Base-by-base conservation (phyloP, 2,797 vertebrate genomes). In the Fundulus diaphanus region DNA sequence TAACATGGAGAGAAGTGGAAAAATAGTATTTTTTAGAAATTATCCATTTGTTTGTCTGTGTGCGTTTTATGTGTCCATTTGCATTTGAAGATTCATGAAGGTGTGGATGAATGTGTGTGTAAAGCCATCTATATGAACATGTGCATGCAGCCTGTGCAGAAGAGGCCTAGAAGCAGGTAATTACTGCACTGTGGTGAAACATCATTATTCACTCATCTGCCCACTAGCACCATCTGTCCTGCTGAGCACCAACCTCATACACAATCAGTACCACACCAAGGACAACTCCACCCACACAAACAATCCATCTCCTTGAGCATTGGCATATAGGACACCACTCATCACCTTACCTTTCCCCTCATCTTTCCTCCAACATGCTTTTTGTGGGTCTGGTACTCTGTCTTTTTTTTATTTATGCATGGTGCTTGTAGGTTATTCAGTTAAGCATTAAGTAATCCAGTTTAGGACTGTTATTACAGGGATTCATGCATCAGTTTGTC, bases 141-240 rank as follows among this genome's bases (percentile, higher is more conserved):
- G 67, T 79, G 84, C 59, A 76, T 79, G 82, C 24, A 66, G 70
- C 74, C 33, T 44, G 42, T 44, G 71, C 74, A 57, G 85, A 78
- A 70, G 74, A 67, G 80, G 82, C 84, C 82, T 81, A 31, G 85
- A 79, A 92, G 90, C 90, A 86, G 90, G 91, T 93, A 93, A 94
- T 93, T 93, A 92, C 88, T 82, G 87, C 88, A 82, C 90, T 78
- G 85, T 90, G 83, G 90, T 90, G 90, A 93, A 92, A 94, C 88
- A 92, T 93, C 93, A 92, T 94, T 92, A 94, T 93, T 93, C 93
- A 94, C 91, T 93, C 92, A 93, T 94, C 90, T 94, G 91, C 92
- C 91, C 92, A 93, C 85, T 75, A 92, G 91, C 89, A 89, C 92
- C 93, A 92, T 94, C 93, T 93, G 93, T 94, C 93, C 92, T 90